These are phyloP conservation scores for Pyrrhia umbra DNA, from an alignment of 2,888 invertebrate genomes.

Conservation along the genomic window DNA sequence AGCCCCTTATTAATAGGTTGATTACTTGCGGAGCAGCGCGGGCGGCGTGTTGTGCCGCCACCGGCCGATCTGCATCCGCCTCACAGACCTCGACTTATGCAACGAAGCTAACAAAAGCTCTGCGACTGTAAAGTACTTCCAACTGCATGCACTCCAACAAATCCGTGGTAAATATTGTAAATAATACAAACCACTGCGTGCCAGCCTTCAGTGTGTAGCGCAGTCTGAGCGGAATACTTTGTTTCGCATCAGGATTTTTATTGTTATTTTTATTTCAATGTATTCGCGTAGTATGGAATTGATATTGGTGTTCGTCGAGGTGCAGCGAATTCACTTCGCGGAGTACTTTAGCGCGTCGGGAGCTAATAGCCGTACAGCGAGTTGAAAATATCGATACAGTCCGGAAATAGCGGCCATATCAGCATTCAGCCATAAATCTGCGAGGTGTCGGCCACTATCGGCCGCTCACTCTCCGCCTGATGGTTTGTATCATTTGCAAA, in stretches of 20 bases:
- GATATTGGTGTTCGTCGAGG: slow-evolving; percentile 61
- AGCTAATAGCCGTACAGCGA: slow-evolving; percentile 82
- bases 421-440: slow-evolving; percentile 83
- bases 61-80: slow-evolving; percentile 67
- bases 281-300: slow-evolving; percentile 40
- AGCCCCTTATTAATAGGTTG: slow-evolving; percentile 89
- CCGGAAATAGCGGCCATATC: slow-evolving; percentile 85
- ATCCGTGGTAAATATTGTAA: slow-evolving; percentile 66
- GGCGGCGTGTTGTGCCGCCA: slow-evolving; percentile 52
- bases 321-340: slow-evolving; percentile 77
- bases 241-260: slow-evolving; percentile 44
- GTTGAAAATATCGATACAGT: slow-evolving; percentile 85
- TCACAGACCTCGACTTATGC: slow-evolving; percentile 70
- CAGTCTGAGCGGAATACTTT: slow-evolving; percentile 50
- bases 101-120: slow-evolving; percentile 75
- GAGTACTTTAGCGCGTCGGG: slow-evolving; percentile 84
- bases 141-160: slow-evolving; percentile 64
- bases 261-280: slow-evolving; percentile 54
- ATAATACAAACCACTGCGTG: slow-evolving; percentile 62
- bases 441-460: slow-evolving; percentile 87
- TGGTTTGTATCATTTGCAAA: slow-evolving; percentile 89
- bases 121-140: slow-evolving; percentile 66
- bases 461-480: slow-evolving; percentile 84
- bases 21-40: slow-evolving; percentile 84
- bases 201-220: slow-evolving; percentile 52